phyloP scores from a whole-genome alignment of 2,888 invertebrate genomes.

The Anthoptus insignis region DNA sequence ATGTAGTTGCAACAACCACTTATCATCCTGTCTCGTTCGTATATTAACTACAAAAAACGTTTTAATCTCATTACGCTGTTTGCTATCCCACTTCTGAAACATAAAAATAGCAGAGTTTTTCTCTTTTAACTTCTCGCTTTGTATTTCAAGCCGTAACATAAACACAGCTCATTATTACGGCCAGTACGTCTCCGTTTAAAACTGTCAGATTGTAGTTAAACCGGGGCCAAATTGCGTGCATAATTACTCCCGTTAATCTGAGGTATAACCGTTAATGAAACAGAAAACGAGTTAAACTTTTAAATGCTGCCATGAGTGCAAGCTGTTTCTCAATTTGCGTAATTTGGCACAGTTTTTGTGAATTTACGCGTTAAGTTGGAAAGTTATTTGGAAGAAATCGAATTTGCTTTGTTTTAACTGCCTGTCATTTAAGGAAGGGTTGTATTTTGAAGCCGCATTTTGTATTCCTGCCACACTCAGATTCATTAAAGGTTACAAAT shows the following conservation, averaged over 20 bases:
- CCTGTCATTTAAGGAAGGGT: neutral
- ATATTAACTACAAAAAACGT: too few relatives aligned
- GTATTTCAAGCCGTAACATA: neutral
- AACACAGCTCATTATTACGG: conserved; percentile 20
- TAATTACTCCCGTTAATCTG: conserved; percentile 79
- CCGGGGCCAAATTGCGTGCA: conserved; percentile 75
- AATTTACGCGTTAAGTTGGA: conserved; percentile 37
- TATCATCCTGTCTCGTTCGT: too few relatives aligned
- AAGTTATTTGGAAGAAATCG: conserved; percentile 16
- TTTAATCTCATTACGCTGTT: too few relatives aligned
- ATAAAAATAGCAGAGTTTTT: neutral
- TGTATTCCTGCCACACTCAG: too few relatives aligned
- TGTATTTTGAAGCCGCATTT: neutral
- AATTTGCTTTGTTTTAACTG: neutral
- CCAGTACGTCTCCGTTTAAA: conserved; percentile 20
- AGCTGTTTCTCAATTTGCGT: conserved; percentile 81
- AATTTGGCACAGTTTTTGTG: conserved; percentile 75
- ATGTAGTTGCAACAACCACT: too few relatives aligned
- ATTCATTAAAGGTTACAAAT: too few relatives aligned
- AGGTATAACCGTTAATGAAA: conserved; percentile 82
- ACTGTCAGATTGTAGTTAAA: conserved; percentile 59
- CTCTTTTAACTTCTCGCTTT: neutral
- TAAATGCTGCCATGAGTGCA: conserved; percentile 79
- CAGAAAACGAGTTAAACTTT: conserved; percentile 82
- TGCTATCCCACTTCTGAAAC: neutral